Percentiles rank a stretch among this genome's conserved stretches.
phyloP scores from a whole-genome alignment of 2,888 invertebrate species.

The Macrophya annulata region DNA sequence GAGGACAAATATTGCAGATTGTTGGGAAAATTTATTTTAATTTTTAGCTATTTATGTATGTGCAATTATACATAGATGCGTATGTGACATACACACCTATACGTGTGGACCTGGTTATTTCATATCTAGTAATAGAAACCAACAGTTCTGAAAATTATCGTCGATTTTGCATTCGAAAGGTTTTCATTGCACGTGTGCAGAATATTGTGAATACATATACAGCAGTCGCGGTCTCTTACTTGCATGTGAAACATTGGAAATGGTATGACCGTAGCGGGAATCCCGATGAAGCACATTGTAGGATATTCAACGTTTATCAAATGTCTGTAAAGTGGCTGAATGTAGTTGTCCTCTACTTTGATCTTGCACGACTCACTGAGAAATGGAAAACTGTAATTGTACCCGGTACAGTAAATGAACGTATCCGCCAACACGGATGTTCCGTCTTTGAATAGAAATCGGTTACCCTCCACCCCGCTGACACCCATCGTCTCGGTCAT shows the following conservation, averaged over 20 bases:
- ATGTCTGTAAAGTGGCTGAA: conserved; percentile 89
- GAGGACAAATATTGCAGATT: neutral
- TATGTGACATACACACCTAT: too few species aligned
- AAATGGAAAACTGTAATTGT: conserved; percentile 87
- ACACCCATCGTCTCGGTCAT: conserved; percentile 83
- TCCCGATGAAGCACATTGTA: conserved; percentile 89
- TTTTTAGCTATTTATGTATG: neutral
- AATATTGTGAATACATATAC: neutral
- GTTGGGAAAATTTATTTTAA: neutral
- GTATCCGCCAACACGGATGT: conserved; percentile 83
- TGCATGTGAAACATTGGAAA: conserved; percentile 88
- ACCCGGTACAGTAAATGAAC: conserved; percentile 89
- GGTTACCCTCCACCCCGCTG: conserved; percentile 79
- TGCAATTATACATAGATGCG: too few species aligned
- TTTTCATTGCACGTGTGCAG: neutral
- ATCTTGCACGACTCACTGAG: conserved; percentile 84
- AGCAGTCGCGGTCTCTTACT: conserved; percentile 78
- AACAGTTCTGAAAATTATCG: neutral
- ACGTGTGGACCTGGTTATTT: neutral
- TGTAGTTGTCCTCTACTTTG: conserved; percentile 83
- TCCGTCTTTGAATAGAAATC: conserved; percentile 84
- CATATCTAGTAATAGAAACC: neutral
- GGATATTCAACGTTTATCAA: conserved; percentile 88
- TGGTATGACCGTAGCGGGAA: conserved; percentile 86
- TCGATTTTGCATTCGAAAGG: conserved; percentile 1